Evolutionary conservation across 2,888 invertebrate species (phyloP).

Genomic region (Aphodius sticticus): DNA sequence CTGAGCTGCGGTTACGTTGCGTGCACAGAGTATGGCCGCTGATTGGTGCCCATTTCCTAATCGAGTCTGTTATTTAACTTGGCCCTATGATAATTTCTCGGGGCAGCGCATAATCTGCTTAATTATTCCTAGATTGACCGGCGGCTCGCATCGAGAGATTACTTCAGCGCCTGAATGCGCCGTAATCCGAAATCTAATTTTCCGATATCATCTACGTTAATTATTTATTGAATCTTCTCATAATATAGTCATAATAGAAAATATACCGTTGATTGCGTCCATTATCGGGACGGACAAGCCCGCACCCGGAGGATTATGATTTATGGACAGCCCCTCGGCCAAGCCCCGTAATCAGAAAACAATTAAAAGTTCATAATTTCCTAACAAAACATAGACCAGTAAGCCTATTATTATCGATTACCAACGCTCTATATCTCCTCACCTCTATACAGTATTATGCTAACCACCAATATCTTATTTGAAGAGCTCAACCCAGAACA

Average conservation of each 20-base stretch:
- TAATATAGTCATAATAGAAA: slow-evolving; percentile 17
- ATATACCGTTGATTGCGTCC: slow-evolving; percentile 5
- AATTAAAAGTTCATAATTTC: neutral
- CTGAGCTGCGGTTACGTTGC: neutral
- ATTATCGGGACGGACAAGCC: neutral
- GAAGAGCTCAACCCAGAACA: too few species aligned
- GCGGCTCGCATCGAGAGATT: neutral
- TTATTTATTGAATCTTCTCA: slow-evolving; percentile 25
- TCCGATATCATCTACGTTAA: slow-evolving; percentile 23
- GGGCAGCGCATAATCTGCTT: neutral
- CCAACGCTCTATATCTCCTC: neutral
- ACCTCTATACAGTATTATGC: neutral
- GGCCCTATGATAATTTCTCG: neutral
- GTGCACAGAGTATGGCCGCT: neutral
- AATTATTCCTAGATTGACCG: neutral
- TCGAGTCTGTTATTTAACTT: neutral
- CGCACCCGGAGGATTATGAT: neutral
- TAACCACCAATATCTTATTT: neutral
- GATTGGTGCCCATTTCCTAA: neutral
- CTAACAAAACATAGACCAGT: neutral
- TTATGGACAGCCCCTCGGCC: neutral
- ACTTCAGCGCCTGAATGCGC: neutral
- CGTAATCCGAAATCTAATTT: slow-evolving; percentile 24
- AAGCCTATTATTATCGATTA: neutral
- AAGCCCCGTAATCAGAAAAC: neutral